A percentile compares a stretch with the other conserved stretches of the same genome.
Conservation (phyloP, 1,140 invertebrate species). For the Dreissena rostriformis region DNA sequence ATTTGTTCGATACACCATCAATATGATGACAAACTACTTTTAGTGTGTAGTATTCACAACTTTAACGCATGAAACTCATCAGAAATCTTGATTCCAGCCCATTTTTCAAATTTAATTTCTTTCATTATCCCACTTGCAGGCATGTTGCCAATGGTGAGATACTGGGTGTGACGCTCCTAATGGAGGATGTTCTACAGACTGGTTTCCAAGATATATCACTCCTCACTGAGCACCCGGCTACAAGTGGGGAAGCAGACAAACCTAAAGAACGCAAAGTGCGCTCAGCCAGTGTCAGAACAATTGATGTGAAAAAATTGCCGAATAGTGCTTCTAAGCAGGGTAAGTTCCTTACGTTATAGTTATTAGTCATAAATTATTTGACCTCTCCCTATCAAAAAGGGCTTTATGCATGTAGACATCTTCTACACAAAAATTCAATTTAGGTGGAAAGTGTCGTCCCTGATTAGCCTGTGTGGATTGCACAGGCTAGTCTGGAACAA, state of each 20-base stretch:
- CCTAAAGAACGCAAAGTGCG: constrained; percentile 43
- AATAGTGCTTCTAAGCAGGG: constrained; percentile 18
- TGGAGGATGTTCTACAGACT: constrained; percentile 79
- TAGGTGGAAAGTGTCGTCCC: no score
- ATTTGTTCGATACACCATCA: no score
- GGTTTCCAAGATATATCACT: constrained; percentile 69
- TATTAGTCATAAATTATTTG: not conserved
- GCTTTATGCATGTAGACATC: no score
- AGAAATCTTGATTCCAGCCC: no score
- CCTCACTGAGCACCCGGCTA: constrained; percentile 52
- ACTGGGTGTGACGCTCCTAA: constrained; percentile 78
- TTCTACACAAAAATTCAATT: no score
- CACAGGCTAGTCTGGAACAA: no score
- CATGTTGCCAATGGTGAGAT: constrained; percentile 81
- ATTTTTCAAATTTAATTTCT: no score
- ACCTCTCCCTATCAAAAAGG: no score
- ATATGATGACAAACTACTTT: no score
- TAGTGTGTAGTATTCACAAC: no score
- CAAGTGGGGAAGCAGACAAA: constrained; percentile 52
- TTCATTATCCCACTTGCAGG: constrained; percentile 58
- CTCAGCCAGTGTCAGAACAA: constrained; percentile 13
- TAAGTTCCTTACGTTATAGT: constrained; percentile 17
- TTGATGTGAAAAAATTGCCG: constrained; percentile 55
- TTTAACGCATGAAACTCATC: no score
- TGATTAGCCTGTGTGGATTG: no score